phyloP scores from a whole-genome alignment of 2,888 invertebrate species.

The Silvanus unidentatus region DNA sequence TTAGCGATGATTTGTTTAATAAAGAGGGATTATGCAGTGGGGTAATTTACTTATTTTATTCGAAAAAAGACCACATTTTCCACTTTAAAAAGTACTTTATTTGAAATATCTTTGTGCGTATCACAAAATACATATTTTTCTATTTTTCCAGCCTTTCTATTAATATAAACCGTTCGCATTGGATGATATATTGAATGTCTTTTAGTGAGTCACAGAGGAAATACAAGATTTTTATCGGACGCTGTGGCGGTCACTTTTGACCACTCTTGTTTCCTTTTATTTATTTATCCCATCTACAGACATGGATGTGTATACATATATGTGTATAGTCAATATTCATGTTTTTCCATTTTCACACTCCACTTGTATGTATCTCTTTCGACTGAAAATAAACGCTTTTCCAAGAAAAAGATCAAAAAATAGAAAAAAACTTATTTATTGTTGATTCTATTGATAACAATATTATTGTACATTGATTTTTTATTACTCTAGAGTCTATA shows the following conservation, averaged over 20 bases:
- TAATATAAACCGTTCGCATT: constrained; percentile 41
- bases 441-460: neutral
- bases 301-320: no score
- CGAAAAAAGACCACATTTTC: no score
- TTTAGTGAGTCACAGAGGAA: constrained; percentile 44
- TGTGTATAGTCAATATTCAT: constrained; percentile 28
- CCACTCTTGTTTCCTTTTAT: constrained; percentile 38
- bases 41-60: no score
- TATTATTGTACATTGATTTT: constrained; percentile 2
- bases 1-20: no score
- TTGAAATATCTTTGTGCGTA: constrained; percentile 25
- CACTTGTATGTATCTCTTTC: no score
- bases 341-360: no score
- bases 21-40: no score
- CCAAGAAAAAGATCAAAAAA: neutral
- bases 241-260: constrained; percentile 39
- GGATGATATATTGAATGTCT: constrained; percentile 41
- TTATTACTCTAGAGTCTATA: neutral
- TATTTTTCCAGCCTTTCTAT: constrained; percentile 19
- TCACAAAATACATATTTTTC: constrained; percentile 29
- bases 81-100: no score
- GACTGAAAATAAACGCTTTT: no score
- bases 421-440: neutral
- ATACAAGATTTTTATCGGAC: constrained; percentile 46
- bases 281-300: constrained; percentile 25